Conservation (phyloP, 23 tunicate species). For the Ciona savignyi region DNA sequence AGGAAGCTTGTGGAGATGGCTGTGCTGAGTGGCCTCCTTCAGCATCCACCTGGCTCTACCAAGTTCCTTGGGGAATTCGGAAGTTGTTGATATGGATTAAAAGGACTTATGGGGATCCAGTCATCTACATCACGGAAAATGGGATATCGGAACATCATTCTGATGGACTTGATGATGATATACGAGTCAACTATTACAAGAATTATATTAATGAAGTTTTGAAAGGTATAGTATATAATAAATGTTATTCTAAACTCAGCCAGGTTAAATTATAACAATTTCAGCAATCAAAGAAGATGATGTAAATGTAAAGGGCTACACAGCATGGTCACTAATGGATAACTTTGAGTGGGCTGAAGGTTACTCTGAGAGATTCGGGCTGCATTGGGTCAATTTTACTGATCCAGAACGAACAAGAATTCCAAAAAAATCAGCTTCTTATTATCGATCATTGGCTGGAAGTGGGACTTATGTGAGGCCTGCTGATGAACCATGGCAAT, state of each 20-base stretch:
- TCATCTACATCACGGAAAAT: slow-evolving; percentile 95
- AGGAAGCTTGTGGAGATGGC: slow-evolving; percentile 73
- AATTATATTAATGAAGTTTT: slow-evolving; percentile 82
- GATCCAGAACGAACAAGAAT: slow-evolving; percentile 74
- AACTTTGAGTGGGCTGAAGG: slow-evolving; percentile 98
- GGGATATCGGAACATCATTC: slow-evolving; percentile 75
- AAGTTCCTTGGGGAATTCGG: slow-evolving; percentile 95
- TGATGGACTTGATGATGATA: slow-evolving; percentile 52
- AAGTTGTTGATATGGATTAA: slow-evolving; percentile 85
- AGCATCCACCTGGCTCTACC: slow-evolving; percentile 85
- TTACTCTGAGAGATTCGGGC: slow-evolving; percentile 88
- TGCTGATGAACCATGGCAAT: slow-evolving; percentile 68
- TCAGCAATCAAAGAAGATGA: slow-evolving; percentile 71
- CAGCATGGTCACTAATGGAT: slow-evolving; percentile 99
- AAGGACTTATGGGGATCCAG: slow-evolving; percentile 74
- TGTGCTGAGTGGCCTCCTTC: slow-evolving; percentile 96
- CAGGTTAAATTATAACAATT: no score
- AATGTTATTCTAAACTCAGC: no score
- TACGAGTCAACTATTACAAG: slow-evolving; percentile 59
- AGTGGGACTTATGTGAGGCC: slow-evolving; percentile 35
- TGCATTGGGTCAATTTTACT: slow-evolving; percentile 85
- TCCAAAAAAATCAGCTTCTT: slow-evolving; percentile 61
- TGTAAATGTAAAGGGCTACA: slow-evolving; percentile 87
- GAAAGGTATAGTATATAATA: no score
- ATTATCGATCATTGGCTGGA: slow-evolving; percentile 39